Base-by-base conservation (phyloP, 2,888 invertebrate genomes). In the Sphinx pinastri region DNA sequence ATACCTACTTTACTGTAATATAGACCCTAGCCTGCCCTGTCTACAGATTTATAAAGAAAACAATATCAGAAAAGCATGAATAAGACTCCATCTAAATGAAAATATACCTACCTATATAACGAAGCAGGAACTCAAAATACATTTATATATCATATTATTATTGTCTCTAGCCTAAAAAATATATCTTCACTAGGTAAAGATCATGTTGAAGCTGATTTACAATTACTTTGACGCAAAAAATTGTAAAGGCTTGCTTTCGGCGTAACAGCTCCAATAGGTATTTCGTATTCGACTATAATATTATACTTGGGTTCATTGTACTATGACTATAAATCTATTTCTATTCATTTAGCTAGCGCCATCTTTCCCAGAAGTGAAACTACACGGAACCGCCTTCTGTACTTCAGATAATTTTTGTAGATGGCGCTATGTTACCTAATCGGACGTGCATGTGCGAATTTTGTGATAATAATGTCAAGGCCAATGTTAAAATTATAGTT, bases 381-480 rank as follows among this genome's bases (percentile, higher is more conserved):
- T 79, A 72, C 77, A 74, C 68, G 68, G 45, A 71, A 71, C 58
- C 69, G 69, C 38, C 74, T 73, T 71, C 74, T 73, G 77, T 77
- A 74, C 71, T 57, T 47, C 57, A 60, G 70, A 71, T 71, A 67
- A 52, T 38, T 68, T 73, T 68, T 74, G 75, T 81, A 85, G 86
- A 78, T 81, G 83, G 82, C 86, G 84, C 79, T 71, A 13, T 55
- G 71, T 58, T 66, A 63, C 49, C 74, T 63, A 71, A 54, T 78
- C 77, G 73, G 74, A 82, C 76, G 80, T 82, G 82, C 85, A 87
- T 88, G 88, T 89, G 89, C 88, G 83, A 89, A 83, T 87, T 86
- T 87, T 83, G 82, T 86, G 85, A 87, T 88, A 88, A 84, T 89
- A 88, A 92, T 92, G 93, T 91, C 93, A 93, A 93, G 93, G 93